Evolutionary conservation across 2,113 vertebrate species (phyloP).

Genomic region (Turdus rufiventris): DNA sequence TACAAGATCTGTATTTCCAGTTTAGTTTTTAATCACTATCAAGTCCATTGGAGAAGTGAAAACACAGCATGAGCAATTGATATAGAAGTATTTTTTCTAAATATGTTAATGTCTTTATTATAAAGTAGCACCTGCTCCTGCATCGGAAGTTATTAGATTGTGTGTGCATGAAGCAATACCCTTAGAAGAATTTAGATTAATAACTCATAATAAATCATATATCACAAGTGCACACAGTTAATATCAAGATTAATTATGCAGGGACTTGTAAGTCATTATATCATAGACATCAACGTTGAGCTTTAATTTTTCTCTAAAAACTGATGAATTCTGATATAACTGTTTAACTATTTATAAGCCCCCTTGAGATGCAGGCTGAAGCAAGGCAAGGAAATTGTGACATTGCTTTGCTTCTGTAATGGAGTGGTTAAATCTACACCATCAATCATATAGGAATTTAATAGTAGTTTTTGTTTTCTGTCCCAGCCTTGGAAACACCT

Average conservation of each 20-base stretch:
- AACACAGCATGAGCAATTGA: background rate
- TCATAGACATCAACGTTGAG: background rate
- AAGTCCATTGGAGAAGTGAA: background rate
- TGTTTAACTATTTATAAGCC: slow-evolving; percentile 53
- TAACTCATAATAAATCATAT: slow-evolving; percentile 49
- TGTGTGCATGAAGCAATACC: background rate
- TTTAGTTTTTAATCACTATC: background rate
- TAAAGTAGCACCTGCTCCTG: slow-evolving; percentile 13
- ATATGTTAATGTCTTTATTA: slow-evolving; percentile 3
- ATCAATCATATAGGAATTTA: background rate
- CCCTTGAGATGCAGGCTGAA: background rate
- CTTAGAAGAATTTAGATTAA: slow-evolving; percentile 23
- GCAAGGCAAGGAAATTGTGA: background rate
- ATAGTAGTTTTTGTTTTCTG: background rate
- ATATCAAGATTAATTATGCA: slow-evolving; percentile 49
- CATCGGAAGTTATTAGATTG: background rate
- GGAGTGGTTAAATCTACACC: background rate
- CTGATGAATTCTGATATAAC: background rate
- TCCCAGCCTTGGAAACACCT: background rate
- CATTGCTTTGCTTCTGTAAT: background rate
- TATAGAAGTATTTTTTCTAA: background rate
- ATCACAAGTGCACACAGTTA: background rate
- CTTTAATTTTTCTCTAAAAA: slow-evolving; percentile 23
- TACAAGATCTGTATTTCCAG: background rate
- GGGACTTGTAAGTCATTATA: slow-evolving; percentile 28